Evolutionary conservation across 2,888 invertebrate genomes (phyloP).

Genomic region (Macaria liturata): DNA sequence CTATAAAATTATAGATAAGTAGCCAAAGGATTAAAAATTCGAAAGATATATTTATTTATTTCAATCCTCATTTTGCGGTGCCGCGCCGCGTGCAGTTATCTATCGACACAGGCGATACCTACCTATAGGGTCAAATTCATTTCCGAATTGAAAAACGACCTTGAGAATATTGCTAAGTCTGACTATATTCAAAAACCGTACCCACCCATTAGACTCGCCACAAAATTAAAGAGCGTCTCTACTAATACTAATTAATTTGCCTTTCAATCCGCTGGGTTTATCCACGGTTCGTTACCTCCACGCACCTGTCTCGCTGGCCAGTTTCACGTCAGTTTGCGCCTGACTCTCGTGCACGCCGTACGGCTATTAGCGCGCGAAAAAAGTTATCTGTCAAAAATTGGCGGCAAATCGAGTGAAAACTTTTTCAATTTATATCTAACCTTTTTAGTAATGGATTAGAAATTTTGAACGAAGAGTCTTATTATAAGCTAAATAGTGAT

Average conservation of each 20-base stretch:
- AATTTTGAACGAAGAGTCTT: constrained; percentile 28
- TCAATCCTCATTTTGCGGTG: no score
- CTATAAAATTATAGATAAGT: no score
- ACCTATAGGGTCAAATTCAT: no score
- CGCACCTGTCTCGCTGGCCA: constrained; percentile 64
- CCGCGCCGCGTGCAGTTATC: no score
- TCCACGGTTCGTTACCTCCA: constrained; percentile 44
- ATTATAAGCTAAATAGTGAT: no score
- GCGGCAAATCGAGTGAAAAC: constrained; percentile 41
- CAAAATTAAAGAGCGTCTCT: constrained; percentile 26
- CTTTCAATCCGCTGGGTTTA: constrained; percentile 52
- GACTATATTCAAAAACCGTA: neutral
- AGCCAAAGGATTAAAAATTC: no score
- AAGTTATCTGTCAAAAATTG: constrained; percentile 41
- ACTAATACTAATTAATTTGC: constrained; percentile 44
- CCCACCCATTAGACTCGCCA: constrained; percentile 38
- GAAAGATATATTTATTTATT: no score
- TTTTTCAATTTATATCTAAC: constrained; percentile 23
- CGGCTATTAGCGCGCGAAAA: constrained; percentile 52
- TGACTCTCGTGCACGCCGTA: constrained; percentile 74
- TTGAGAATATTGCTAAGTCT: no score
- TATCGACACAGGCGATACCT: no score
- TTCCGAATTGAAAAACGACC: no score
- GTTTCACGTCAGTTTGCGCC: constrained; percentile 63
- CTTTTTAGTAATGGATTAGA: constrained; percentile 15